Conservation (phyloP, 2,888 invertebrate species). For the Strigamia transsilvanica region DNA sequence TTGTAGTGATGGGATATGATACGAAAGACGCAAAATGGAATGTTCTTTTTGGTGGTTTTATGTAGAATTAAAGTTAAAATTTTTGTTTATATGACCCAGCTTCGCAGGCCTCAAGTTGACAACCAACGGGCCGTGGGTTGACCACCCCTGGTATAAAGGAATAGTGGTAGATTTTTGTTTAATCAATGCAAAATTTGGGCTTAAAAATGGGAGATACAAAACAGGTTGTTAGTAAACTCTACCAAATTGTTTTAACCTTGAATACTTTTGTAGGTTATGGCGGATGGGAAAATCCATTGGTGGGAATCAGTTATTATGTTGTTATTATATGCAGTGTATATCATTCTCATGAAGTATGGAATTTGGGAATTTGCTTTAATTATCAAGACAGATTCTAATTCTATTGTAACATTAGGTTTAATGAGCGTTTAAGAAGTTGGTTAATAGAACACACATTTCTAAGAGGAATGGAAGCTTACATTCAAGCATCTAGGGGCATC, state of each 20-base stretch:
- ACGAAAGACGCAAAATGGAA: too few species aligned
- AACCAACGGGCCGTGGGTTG: too few species aligned
- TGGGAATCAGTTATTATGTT: slow-evolving; percentile 64
- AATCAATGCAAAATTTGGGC: too few species aligned
- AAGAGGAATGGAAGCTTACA: slow-evolving; percentile 53
- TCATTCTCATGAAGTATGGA: slow-evolving; percentile 61
- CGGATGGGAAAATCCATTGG: slow-evolving; percentile 62
- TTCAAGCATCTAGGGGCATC: slow-evolving; percentile 56
- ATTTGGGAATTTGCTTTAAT: neutral
- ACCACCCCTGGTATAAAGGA: too few species aligned
- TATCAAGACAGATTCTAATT: neutral
- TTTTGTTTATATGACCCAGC: too few species aligned
- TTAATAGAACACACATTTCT: slow-evolving; percentile 51
- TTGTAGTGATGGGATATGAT: too few species aligned
- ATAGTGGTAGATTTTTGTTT: too few species aligned
- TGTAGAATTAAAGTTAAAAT: too few species aligned
- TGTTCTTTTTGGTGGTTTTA: too few species aligned
- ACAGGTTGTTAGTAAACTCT: neutral
- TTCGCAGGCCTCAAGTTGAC: too few species aligned
- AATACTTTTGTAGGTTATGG: slow-evolving; percentile 59
- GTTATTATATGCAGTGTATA: slow-evolving; percentile 62
- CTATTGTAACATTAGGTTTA: slow-evolving; percentile 56
- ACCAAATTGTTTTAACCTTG: slow-evolving; percentile 32
- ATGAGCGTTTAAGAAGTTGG: slow-evolving; percentile 51
- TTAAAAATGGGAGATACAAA: too few species aligned